These are phyloP conservation scores for Perognathus longimembris DNA, from an alignment of 2,113 vertebrate species.

Conservation along the genomic window DNA sequence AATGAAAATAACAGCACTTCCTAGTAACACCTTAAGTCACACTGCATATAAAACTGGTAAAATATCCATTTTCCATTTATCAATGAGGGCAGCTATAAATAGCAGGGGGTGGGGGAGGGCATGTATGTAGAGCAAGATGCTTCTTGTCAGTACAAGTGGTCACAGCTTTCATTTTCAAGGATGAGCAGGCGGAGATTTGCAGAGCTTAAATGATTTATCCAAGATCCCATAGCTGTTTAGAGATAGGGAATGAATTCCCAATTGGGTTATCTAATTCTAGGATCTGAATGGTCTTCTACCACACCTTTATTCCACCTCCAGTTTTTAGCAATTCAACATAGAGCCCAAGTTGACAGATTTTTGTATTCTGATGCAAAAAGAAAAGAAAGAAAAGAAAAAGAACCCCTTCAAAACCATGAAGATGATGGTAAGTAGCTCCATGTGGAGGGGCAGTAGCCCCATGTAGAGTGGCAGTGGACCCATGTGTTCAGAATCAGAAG, in stretches of 20 bases:
- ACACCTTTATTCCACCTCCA: neutral
- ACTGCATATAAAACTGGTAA: neutral
- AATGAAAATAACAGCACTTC: neutral
- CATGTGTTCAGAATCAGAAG: neutral
- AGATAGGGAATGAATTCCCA: neutral
- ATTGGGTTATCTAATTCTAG: neutral
- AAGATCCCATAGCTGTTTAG: neutral
- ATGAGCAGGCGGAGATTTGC: neutral
- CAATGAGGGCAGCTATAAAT: neutral
- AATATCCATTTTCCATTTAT: fast-evolving
- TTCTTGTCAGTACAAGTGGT: neutral
- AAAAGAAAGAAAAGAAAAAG: no score
- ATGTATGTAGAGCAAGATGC: no score
- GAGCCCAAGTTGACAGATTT: fast-evolving
- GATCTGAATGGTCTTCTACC: neutral
- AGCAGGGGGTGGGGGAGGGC: no score
- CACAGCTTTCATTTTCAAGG: neutral
- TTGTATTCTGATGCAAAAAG: neutral
- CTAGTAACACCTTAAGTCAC: neutral
- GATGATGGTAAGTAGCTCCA: neutral
- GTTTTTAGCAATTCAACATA: fast-evolving
- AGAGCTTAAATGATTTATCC: neutral
- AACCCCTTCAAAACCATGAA: neutral
- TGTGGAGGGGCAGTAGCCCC: neutral
- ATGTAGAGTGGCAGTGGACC: no score